Conservation (phyloP, 2,113 vertebrate species). For the Aegithalos caudatus region DNA sequence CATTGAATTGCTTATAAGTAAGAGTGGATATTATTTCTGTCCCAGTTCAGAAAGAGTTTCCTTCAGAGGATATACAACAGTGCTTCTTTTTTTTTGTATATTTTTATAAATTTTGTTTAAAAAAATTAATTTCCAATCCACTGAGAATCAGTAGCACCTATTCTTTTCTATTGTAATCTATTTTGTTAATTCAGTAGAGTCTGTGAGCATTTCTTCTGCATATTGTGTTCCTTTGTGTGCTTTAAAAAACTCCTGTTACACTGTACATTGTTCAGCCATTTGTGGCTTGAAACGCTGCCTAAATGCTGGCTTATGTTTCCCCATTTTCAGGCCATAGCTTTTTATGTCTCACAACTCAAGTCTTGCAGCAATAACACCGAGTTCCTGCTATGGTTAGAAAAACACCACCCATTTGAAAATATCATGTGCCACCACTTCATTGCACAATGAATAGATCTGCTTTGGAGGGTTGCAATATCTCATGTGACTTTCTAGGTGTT, state of each 20-base stretch:
- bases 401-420: conserved; percentile 3
- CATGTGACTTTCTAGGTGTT: neutral
- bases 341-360: conserved; percentile 37
- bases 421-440: neutral
- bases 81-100: neutral
- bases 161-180: neutral
- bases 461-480: neutral
- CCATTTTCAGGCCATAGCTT: neutral
- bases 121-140: neutral
- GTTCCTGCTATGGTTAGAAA: conserved; percentile 30
- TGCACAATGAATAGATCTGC: neutral
- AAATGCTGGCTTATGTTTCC: conserved; percentile 19
- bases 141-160: neutral
- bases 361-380: neutral
- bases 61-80: neutral
- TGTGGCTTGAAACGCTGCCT: conserved; percentile 49
- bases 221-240: neutral
- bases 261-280: neutral
- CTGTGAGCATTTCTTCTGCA: neutral
- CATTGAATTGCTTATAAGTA: neutral
- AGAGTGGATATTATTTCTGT: neutral
- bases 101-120: neutral
- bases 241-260: neutral
- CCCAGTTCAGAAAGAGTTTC: neutral
- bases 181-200: neutral